Conservation (phyloP, 2,113 vertebrate genomes). For the Crotalus horridus region DNA sequence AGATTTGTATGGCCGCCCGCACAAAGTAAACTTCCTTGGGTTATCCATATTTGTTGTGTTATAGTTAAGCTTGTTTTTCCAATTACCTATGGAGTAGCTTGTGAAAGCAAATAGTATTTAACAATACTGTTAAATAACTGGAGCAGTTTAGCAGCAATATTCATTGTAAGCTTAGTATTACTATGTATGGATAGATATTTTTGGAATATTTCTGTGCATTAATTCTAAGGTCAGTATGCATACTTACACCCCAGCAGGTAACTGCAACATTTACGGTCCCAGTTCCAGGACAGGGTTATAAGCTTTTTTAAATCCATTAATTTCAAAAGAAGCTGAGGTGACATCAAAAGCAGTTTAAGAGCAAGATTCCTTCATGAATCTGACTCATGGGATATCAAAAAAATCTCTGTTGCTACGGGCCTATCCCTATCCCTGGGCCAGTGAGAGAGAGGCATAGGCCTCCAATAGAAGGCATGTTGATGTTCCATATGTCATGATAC, state of each 20-base stretch:
- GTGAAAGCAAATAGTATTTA: slow-evolving; percentile 9
- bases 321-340: background rate
- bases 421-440: background rate
- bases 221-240: slow-evolving; percentile 22
- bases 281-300: background rate
- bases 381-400: background rate
- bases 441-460: background rate
- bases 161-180: slow-evolving; percentile 27
- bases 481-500: background rate
- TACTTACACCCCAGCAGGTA: background rate
- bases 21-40: slow-evolving; percentile 8
- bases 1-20: background rate
- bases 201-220: background rate
- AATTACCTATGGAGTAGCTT: slow-evolving; percentile 35
- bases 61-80: slow-evolving; percentile 44
- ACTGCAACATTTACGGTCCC: background rate
- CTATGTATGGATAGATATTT: background rate
- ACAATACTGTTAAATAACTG: slow-evolving; percentile 4
- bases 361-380: background rate
- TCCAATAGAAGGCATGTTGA: background rate
- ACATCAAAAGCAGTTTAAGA: background rate
- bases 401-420: background rate
- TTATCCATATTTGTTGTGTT: slow-evolving; percentile 44
- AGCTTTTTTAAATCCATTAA: background rate
- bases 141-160: slow-evolving; percentile 37